Conservation (phyloP, 1,140 invertebrate species). For the Cardiocondyla obscurior region DNA sequence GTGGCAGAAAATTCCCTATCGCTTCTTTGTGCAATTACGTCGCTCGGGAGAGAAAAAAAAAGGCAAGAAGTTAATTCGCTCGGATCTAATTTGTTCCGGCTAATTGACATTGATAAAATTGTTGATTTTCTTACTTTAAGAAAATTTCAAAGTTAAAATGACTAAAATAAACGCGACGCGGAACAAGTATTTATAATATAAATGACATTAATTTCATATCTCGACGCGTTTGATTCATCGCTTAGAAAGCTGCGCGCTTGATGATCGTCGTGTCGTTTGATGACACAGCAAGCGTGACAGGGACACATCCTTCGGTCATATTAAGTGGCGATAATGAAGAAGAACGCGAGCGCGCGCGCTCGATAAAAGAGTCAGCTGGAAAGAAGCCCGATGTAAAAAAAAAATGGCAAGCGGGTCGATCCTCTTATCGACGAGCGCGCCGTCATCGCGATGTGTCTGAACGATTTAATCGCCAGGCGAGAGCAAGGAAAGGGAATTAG, state of each 20-base stretch:
- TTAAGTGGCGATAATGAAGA: slow-evolving; percentile 18
- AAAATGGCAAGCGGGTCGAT: neutral
- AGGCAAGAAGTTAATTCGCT: neutral
- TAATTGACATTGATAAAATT: neutral
- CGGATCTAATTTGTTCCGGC: neutral
- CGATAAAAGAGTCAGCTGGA: slow-evolving; percentile 13
- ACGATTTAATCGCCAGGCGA: neutral
- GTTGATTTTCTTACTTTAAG: neutral
- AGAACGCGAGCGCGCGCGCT: slow-evolving; percentile 1
- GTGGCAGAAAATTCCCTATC: neutral
- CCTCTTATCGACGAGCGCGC: neutral
- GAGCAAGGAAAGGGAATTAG: neutral
- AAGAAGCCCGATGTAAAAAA: neutral
- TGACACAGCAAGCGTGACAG: slow-evolving; percentile 9
- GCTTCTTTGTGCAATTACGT: neutral
- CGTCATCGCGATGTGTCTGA: neutral
- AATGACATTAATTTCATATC: neutral
- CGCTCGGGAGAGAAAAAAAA: neutral
- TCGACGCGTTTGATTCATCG: neutral
- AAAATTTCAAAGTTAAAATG: neutral
- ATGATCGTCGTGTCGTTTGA: neutral
- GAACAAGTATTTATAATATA: neutral
- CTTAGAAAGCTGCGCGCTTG: neutral
- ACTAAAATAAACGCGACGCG: neutral
- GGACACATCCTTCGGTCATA: neutral